Evolutionary conservation across 1,140 invertebrate species (phyloP).

Genomic region (Vanessa atalanta): DNA sequence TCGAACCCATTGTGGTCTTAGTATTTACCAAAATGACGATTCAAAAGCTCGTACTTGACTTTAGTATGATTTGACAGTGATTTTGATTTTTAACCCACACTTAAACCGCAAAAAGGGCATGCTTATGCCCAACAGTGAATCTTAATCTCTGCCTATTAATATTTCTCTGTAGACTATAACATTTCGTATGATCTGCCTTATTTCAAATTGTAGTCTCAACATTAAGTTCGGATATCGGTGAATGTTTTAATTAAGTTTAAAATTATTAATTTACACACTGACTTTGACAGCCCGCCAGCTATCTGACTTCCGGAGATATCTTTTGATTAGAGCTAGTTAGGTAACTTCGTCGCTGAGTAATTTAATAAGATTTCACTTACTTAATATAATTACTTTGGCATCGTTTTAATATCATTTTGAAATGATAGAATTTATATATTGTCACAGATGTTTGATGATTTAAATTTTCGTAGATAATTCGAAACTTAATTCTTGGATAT

Average conservation of each 20-base stretch:
- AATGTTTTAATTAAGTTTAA: conserved; percentile 41
- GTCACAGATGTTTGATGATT: too few relatives aligned
- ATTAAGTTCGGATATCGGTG: conserved; percentile 28
- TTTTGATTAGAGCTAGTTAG: conserved; percentile 17
- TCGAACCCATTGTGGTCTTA: too few relatives aligned
- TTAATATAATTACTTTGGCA: neutral
- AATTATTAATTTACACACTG: conserved; percentile 45
- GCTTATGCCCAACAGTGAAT: too few relatives aligned
- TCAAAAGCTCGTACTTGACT: too few relatives aligned
- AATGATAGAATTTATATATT: neutral
- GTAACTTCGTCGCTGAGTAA: neutral
- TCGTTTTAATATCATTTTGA: neutral
- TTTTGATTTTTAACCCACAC: too few relatives aligned
- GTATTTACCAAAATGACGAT: too few relatives aligned
- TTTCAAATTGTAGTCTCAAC: neutral
- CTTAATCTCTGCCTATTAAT: too few relatives aligned
- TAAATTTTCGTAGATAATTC: too few relatives aligned
- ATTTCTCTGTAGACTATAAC: neutral
- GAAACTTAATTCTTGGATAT: too few relatives aligned
- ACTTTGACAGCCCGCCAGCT: conserved; percentile 18
- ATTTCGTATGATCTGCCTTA: neutral
- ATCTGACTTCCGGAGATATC: conserved; percentile 18
- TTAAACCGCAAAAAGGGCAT: too few relatives aligned
- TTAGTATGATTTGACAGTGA: too few relatives aligned
- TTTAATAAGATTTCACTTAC: conserved; percentile 2